Evolutionary conservation across 1,140 invertebrate genomes (phyloP), one percentile per base, ranked within the genome.

Genomic region (Varroa destructor): DNA sequence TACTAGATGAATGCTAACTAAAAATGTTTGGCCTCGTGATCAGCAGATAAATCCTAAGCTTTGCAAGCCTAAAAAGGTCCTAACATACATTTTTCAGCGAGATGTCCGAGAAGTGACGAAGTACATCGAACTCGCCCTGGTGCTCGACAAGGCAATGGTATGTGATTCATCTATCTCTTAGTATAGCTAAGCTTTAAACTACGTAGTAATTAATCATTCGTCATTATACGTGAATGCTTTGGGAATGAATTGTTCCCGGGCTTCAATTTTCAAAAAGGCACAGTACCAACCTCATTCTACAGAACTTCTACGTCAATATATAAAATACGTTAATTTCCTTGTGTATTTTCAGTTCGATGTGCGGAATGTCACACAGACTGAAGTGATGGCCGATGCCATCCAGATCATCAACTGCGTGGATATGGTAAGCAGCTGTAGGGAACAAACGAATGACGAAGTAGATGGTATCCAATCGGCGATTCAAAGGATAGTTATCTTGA

Each of bases 321-420:
- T 58, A 36, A 40, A 25, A 46, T 55, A 40, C 14, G 56, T 5
- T 70, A 71, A 57, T 6, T 73, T 73, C 58, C 3, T 75, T 74
- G 73, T 71, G 75, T 71, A 72, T 72, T 81, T 80, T 56, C 78
- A 87, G 86, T 93, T 93, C 80, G 90, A 93, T 75, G 88, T 89
- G 77, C 84, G 91, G 71, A 93, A 93, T 81, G 89, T 90, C 74
- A 92, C 88, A 55, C 83, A 91, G 73, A 84, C 87, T 6, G 89
- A 94, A 80, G 90, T 95, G 71, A 88, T 95, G 72, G 89, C 91
- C 78, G 92, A 95, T 82, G 90, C 91, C 70, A 89, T 96, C 78
- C 91, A 95, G 84, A 90, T 95, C 75, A 91, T 91, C 70, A 96
- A 97, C 81, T 94, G 95, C 79, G 91, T 91, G 71, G 93, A 97